phyloP scores from a whole-genome alignment of 2,888 invertebrate genomes.

The Eledona agricola region DNA sequence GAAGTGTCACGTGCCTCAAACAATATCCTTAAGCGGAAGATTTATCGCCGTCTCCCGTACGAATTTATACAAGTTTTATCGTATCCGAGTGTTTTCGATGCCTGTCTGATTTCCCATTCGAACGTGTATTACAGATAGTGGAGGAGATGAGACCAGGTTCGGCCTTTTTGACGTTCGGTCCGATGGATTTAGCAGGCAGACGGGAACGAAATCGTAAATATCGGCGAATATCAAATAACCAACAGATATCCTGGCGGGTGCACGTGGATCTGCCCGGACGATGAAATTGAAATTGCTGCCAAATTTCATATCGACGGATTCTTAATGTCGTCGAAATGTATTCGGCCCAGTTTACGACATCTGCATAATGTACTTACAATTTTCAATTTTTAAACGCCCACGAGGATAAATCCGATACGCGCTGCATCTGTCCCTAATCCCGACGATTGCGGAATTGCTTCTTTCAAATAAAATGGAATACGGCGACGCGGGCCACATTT shows the following conservation, averaged over 20 bases:
- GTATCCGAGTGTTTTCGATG: constrained; percentile 55
- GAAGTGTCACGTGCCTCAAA: constrained; percentile 59
- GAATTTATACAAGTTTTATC: constrained; percentile 61
- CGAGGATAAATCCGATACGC: no score
- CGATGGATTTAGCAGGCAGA: constrained; percentile 53
- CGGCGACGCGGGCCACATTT: no score
- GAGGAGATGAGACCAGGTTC: constrained; percentile 44
- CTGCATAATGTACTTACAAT: constrained; percentile 32
- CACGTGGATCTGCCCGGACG: constrained; percentile 41
- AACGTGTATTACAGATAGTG: constrained; percentile 51
- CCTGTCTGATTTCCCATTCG: constrained; percentile 45
- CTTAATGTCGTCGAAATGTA: constrained; percentile 43
- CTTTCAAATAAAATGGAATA: background rate
- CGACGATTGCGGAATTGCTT: no score
- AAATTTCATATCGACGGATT: constrained; percentile 50
- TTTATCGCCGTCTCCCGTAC: constrained; percentile 54
- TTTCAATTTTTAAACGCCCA: constrained; percentile 17
- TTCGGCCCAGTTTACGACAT: constrained; percentile 33
- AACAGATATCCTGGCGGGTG: constrained; percentile 37
- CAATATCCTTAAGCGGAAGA: constrained; percentile 58
- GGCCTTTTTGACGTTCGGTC: constrained; percentile 49
- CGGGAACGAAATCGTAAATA: constrained; percentile 58
- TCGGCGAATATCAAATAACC: constrained; percentile 59
- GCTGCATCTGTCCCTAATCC: no score
- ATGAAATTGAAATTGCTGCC: constrained; percentile 50